These are phyloP conservation scores for Allolobophora icterica DNA, from an alignment of 2,888 invertebrate species.

Conservation along the genomic window DNA sequence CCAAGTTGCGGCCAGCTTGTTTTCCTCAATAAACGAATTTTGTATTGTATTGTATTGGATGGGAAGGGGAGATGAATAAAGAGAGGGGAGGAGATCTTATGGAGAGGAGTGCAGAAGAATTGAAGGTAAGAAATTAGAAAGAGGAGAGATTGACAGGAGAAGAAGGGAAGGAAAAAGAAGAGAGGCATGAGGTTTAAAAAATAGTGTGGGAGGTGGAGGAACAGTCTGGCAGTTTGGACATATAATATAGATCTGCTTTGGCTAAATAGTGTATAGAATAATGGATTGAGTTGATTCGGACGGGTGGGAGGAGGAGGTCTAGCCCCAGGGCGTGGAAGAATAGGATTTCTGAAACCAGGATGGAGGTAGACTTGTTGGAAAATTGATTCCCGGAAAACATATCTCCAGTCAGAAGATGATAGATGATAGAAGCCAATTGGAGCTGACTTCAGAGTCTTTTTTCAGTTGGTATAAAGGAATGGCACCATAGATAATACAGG, in stretches of 20 bases:
- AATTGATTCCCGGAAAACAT: background rate
- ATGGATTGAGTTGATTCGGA: background rate
- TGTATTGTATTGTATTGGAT: no score
- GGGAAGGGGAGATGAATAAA: background rate
- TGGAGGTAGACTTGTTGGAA: background rate
- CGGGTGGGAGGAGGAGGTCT: background rate
- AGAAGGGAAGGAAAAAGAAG: background rate
- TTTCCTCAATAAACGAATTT: no score
- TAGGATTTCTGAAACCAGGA: background rate
- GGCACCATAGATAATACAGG: background rate
- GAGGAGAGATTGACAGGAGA: background rate
- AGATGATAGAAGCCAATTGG: background rate
- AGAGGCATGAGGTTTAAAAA: background rate
- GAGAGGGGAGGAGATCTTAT: background rate
- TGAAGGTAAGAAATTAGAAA: background rate
- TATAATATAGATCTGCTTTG: no score
- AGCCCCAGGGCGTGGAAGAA: background rate
- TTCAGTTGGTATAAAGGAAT: background rate
- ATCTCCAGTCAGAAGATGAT: background rate
- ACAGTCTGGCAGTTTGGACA: constrained; percentile 2
- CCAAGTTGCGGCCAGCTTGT: no score
- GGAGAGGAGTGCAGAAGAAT: background rate
- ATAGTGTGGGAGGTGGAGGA: background rate
- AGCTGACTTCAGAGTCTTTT: background rate
- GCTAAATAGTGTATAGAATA: background rate